Evolutionary conservation across 2,888 invertebrate species (phyloP), one percentile per base, ranked within the genome.

Genomic region (Cryptocheilus praepositus): DNA sequence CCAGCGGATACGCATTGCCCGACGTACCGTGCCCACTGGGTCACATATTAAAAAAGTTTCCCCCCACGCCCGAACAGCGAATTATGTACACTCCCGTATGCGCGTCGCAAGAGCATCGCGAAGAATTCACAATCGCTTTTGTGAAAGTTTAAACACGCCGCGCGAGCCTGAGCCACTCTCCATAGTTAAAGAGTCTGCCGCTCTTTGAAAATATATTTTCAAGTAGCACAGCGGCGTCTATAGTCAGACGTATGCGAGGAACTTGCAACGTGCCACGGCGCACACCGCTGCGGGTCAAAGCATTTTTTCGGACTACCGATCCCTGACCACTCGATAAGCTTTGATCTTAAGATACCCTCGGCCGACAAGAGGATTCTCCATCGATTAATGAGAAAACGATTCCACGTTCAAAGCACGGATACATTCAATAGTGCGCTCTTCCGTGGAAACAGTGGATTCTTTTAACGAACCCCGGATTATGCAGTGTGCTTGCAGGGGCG

Each of bases 61-160:
- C 28, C n/a, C 43, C 1, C 44, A 5, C 15, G n/a, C 3, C n/a
- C 16, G 43, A 43, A 57, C n/a, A 44, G 55, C 68, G 56, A 60
- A 71, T 64, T 67, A 64, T 61, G 69, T 49, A n/a, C 44, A 21
- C 51, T 7, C 57, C n/a, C 45, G 36, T n/a, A 49, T 54, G 58
- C 54, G 61, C 61, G 56, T 61, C 60, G 21, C 22, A n/a, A 36
- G 63, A 72, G 61, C 70, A 77, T 64, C 36, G 13, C 56, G 45
- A 22, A 53, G 62, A 70, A 75, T 77, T 75, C 72, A 62, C 70
- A 66, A 78, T 78, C 72, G 67, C 70, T 55, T 65, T 55, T 22
- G 59, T 60, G 22, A 67, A 78, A 75, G 64, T 77, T 70, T 78
- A 64, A 75, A 78, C 66, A 55, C 60, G 55, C 44, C 51, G 57